A percentile compares a stretch with the other conserved stretches of the same genome.
phyloP scores from a whole-genome alignment of 1,140 invertebrate species.

The Drepana arcuata region DNA sequence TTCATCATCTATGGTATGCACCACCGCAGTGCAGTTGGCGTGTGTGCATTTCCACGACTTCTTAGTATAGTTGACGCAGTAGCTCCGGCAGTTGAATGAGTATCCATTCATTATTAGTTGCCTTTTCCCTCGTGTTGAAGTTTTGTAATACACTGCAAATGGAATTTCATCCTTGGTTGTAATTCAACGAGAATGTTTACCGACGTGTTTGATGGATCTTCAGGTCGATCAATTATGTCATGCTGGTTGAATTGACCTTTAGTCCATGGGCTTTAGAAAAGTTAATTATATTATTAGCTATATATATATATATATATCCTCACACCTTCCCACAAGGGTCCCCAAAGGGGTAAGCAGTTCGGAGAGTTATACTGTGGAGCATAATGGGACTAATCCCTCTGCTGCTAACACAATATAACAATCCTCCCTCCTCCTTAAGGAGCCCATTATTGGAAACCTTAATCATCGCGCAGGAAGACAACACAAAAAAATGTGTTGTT shows the following conservation, averaged over 20 bases:
- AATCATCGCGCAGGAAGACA: too few species aligned
- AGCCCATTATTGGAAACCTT: too few species aligned
- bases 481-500: too few species aligned
- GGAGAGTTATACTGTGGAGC: too few species aligned
- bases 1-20: conserved; percentile 42
- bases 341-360: too few species aligned
- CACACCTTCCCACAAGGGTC: too few species aligned
- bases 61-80: conserved; percentile 45
- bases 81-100: conserved; percentile 45
- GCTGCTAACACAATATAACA: too few species aligned
- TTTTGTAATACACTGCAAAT: conserved; percentile 48
- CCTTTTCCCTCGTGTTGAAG: conserved; percentile 32
- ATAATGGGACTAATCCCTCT: too few species aligned
- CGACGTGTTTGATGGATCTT: background rate
- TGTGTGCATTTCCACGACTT: conserved; percentile 56
- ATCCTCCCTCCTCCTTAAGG: too few species aligned
- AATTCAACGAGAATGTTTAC: background rate
- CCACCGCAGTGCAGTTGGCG: conserved; percentile 50
- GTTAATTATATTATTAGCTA: background rate
- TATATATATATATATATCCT: background rate
- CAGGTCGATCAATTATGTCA: background rate
- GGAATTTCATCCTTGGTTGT: conserved; percentile 9
- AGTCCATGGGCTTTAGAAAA: background rate
- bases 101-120: conserved; percentile 44
- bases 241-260: background rate